Evolutionary conservation across 2,888 invertebrate genomes (phyloP), one percentile per base, ranked within the genome.

Genomic region (Harmothoe impar): DNA sequence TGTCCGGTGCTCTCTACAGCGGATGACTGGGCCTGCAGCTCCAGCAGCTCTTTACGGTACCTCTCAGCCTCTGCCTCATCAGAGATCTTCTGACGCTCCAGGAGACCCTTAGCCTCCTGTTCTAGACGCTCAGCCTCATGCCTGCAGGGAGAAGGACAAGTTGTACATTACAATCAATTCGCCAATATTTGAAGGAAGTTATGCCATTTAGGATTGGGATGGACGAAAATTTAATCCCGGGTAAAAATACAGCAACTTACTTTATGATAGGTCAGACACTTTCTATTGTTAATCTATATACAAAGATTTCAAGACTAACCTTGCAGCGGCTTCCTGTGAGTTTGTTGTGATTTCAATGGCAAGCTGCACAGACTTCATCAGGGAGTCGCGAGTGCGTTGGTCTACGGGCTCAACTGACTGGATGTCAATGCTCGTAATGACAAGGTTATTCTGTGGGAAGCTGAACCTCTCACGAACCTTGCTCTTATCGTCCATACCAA

Each of bases 281-380:
- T n/a, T n/a, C n/a, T n/a, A n/a, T n/a, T n/a, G n/a, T n/a, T n/a
- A n/a, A n/a, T n/a, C n/a, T n/a, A 43, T 43, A 43, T 43, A 43
- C 43, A 43, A 10, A 43, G 10, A 43, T 43, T 3, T 43, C 43
- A 43, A 43, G 43, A 62, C 62, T 89, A 91, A 96, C 96, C 95
- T 96, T 31, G 96, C 96, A 72, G 96, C 94, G 33, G 96, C 96
- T 93, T 96, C 96, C 93, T 96, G 96, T 17, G 96, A 96, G 93
- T 96, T 96, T 90, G 96, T 96, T 3, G 96, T 96, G 92, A 96
- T 96, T 93, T 96, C 96, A 91, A 96, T 96, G 92, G 96, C 96
- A 81, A 96, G 94, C 93, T 96, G 96, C 17, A 96, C 96, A 56
- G 96, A 96, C 93, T 96, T 96, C 94, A 96, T 95, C 77, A 96